Evolutionary conservation across 1,140 invertebrate species (phyloP).

Genomic region (Ceratina japonica): DNA sequence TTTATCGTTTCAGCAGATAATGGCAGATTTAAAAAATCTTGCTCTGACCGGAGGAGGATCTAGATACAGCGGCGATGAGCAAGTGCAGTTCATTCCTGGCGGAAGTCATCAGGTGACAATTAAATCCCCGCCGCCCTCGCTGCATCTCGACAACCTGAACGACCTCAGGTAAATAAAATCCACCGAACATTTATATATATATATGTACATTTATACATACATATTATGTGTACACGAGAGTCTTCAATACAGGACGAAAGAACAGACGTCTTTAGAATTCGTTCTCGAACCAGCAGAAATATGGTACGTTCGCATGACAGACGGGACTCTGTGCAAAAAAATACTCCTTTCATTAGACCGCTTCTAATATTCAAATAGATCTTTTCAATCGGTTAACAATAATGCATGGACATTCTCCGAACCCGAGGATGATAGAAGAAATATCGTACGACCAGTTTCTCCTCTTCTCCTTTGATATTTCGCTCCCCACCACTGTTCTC

Average conservation of each 20-base stretch:
- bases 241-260: too few relatives aligned
- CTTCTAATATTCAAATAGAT: background rate
- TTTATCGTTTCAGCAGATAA: conserved; percentile 66
- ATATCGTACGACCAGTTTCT: too few relatives aligned
- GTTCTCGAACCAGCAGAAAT: too few relatives aligned
- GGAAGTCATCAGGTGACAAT: conserved; percentile 77
- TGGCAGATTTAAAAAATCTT: conserved; percentile 77
- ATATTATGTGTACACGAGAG: too few relatives aligned
- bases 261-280: too few relatives aligned
- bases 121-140: conserved; percentile 71
- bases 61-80: conserved; percentile 75
- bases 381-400: background rate
- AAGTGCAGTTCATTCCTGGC: conserved; percentile 76
- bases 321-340: too few relatives aligned
- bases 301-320: too few relatives aligned
- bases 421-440: too few relatives aligned
- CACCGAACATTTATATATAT: background rate
- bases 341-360: too few relatives aligned
- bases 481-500: too few relatives aligned
- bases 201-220: background rate
- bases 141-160: conserved; percentile 75
- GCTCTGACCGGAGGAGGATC: conserved; percentile 65
- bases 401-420: background rate
- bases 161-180: conserved; percentile 67
- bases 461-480: too few relatives aligned